Conservation (phyloP, 2,113 vertebrate genomes). For the Zeus faber region DNA sequence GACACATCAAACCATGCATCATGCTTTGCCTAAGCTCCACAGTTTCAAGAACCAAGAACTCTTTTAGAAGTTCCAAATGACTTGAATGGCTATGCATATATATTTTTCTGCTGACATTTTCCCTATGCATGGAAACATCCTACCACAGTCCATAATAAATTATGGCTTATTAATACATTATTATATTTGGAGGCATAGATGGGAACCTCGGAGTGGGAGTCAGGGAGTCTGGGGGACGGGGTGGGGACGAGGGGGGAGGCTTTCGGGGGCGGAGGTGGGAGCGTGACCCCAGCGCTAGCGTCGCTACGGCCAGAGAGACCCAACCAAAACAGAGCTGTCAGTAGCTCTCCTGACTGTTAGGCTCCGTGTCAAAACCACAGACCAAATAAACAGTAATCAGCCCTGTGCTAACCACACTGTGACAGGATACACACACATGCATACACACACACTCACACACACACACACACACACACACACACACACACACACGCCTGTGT, state of each 20-base stretch:
- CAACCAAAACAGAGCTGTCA: conserved; percentile 68
- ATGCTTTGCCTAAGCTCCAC: too few species aligned
- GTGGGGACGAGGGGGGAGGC: too few species aligned
- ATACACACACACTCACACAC: conserved; percentile 29
- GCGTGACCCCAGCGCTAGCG: conserved; percentile 59
- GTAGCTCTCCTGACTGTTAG: conserved; percentile 50
- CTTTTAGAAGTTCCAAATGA: too few species aligned
- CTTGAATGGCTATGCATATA: too few species aligned
- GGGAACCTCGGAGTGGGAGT: conserved; percentile 50
- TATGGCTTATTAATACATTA: too few species aligned
- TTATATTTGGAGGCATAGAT: conserved; percentile 40
- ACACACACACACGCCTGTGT: not conserved
- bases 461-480: conserved; percentile 16
- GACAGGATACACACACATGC: conserved; percentile 42
- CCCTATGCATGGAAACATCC: too few species aligned
- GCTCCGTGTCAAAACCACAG: conserved; percentile 65
- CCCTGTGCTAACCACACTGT: conserved; percentile 50
- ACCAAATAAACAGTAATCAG: conserved; percentile 75
- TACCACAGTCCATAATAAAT: too few species aligned
- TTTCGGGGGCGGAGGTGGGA: too few species aligned
- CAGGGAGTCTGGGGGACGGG: conserved; percentile 43
- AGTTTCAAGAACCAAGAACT: too few species aligned
- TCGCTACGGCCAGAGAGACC: conserved; percentile 49
- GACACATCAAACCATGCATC: too few species aligned
- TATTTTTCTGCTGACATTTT: too few species aligned